Base-by-base conservation (phyloP, 2,888 invertebrate species). In the Fragum whitleyi region DNA sequence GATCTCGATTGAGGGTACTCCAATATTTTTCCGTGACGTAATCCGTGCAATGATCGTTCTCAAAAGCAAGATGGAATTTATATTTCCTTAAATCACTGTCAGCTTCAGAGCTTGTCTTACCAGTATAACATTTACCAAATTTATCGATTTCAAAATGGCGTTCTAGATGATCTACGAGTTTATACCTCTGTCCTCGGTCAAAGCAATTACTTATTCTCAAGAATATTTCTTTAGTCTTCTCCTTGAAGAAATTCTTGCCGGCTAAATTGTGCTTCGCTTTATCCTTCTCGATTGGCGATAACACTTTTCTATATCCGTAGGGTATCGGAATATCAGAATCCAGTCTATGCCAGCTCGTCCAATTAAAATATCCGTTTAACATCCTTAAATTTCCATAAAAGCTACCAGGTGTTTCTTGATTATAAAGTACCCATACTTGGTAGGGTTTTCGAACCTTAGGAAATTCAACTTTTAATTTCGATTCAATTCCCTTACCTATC, bases 21-120 rank as follows among this genome's bases (percentile, higher is more conserved):
- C 89, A 90, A 68, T 88, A 90, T 77, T 91, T 91, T 59, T 91
- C 90, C 0, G 88, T 88, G 21, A 91, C 81, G 71, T 91, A 91
- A 47, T 90, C 91, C 42, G 65, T 77, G 68, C 90, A 91, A 65
- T 87, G 72, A 69, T 83, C 82, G 72, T 90, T 90, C 76, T 91
- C 91, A 72, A 90, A 88, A 5, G 88, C 82, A n/a, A 90, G 68
- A 69, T 85, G 87, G 74, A 91, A 91, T 55, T 88, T 89, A 71
- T 90, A 91, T 79, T 83, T 28, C 70, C 75, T 79, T 73, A 90
- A 59, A 77, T 81, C 14, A 70, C 83, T 23, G 59, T 83, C 42
- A 72, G 87, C 74, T 70, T 86, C 32, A 2, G 47, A 39, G 29
- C 77, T 76, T 2, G 78, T 61, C 1, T 72, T 72, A 26, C 74